phyloP scores from a whole-genome alignment of 2,113 vertebrate species.

The Corythornis vintsioides region DNA sequence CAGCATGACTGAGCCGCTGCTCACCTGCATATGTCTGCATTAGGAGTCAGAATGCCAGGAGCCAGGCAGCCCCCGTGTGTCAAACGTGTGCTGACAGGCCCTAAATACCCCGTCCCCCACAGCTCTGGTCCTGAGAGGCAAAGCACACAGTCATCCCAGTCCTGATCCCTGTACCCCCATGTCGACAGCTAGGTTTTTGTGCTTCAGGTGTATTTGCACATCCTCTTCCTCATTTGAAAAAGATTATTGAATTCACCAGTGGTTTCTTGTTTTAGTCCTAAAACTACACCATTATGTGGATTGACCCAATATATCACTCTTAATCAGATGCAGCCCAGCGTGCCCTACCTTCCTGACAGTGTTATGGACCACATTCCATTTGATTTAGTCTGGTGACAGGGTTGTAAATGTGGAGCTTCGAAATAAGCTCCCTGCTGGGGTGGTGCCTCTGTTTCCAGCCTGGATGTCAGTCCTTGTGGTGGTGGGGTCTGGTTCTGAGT shows the following conservation, averaged over 20 bases:
- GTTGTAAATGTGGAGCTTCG: conserved; percentile 42
- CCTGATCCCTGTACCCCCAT: background rate
- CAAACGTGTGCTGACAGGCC: conserved; percentile 46
- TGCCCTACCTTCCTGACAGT: conserved; percentile 50
- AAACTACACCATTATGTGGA: conserved; percentile 11
- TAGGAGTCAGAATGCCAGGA: conserved; percentile 65
- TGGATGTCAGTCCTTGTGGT: conserved; percentile 26
- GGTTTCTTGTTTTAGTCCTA: conserved; percentile 44
- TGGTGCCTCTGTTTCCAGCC: background rate
- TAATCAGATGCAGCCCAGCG: conserved; percentile 49
- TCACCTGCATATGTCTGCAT: conserved; percentile 64
- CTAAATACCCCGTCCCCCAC: conserved; percentile 49
- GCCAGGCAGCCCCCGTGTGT: conserved; percentile 60
- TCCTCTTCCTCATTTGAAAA: background rate
- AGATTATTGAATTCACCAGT: conserved; percentile 1
- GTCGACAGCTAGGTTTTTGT: background rate
- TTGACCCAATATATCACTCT: conserved; percentile 57
- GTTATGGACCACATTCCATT: conserved; percentile 29
- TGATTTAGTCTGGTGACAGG: conserved; percentile 58
- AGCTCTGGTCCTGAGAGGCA: conserved; percentile 47
- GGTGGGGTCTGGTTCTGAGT: background rate
- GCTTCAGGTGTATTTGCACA: background rate
- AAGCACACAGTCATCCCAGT: background rate
- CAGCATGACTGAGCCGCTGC: conserved; percentile 32
- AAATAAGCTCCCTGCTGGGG: background rate